Conservation (phyloP, 2,797 vertebrate genomes). For the Zalophus californianus region DNA sequence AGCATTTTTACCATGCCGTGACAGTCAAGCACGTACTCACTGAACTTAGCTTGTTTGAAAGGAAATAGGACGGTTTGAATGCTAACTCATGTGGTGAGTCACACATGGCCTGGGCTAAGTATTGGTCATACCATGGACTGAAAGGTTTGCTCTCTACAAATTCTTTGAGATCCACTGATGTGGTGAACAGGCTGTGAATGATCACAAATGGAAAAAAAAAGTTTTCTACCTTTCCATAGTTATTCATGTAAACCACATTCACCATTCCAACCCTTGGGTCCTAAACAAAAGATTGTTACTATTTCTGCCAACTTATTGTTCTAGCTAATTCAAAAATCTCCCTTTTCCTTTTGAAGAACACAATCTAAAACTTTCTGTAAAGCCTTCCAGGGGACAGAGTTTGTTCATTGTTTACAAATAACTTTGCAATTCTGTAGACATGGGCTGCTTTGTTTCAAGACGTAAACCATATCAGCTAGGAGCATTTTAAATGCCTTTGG, state of each 20-base stretch:
- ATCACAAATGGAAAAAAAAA: background rate
- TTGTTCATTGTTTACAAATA: slow-evolving; percentile 33
- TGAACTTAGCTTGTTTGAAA: background rate
- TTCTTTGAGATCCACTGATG: background rate
- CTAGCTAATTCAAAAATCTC: slow-evolving; percentile 29
- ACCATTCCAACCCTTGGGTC: background rate
- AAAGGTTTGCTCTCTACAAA: background rate
- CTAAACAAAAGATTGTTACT: slow-evolving; percentile 21
- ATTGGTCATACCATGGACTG: background rate
- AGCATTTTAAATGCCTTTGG: slow-evolving; percentile 77
- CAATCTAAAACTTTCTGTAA: background rate
- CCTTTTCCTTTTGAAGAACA: slow-evolving; percentile 40
- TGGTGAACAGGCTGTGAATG: background rate
- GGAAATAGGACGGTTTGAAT: background rate
- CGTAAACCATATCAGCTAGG: slow-evolving; percentile 29
- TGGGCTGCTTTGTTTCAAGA: slow-evolving; percentile 33
- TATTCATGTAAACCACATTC: background rate
- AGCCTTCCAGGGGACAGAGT: background rate
- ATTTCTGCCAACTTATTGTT: slow-evolving; percentile 28
- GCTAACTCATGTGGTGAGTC: background rate
- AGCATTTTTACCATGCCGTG: background rate
- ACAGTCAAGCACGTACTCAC: background rate
- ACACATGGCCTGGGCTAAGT: background rate
- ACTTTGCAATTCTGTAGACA: background rate
- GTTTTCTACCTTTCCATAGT: background rate